phyloP scores from a whole-genome alignment of 64 coral and sea anemone species.

The Stylophora pistillata region DNA sequence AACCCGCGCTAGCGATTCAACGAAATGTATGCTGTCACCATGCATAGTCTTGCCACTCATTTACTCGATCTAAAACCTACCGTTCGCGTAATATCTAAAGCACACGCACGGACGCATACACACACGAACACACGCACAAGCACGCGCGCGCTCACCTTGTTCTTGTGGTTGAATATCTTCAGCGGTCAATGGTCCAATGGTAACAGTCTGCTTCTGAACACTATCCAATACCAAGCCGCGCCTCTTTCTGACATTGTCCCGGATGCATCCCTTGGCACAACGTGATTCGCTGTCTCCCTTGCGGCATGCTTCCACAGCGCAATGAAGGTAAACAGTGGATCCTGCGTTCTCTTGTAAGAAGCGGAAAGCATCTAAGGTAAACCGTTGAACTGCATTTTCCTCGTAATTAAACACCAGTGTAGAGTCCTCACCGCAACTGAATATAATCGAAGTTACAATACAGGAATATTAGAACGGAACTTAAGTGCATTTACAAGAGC shows the following conservation, averaged over 20 bases:
- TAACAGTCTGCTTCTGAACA: neutral
- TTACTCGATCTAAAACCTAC: neutral
- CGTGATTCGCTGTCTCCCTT: conserved; percentile 62
- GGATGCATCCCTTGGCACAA: conserved; percentile 65
- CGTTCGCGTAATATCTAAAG: neutral
- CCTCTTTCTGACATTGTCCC: neutral
- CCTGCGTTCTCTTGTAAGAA: conserved; percentile 28
- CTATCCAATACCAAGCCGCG: conserved; percentile 14
- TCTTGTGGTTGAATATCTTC: neutral
- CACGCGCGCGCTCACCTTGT: conserved; percentile 2
- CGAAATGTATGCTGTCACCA: neutral
- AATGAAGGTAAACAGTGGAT: conserved; percentile 59
- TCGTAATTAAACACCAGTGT: conserved; percentile 66
- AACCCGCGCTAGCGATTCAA: too few relatives aligned
- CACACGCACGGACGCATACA: neutral
- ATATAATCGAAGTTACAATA: neutral
- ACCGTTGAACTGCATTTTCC: conserved; percentile 44
- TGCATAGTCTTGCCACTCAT: too few relatives aligned
- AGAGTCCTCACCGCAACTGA: conserved; percentile 65
- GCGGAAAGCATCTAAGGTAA: conserved; percentile 69
- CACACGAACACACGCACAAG: neutral
- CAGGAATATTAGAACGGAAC: neutral
- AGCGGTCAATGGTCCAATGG: conserved; percentile 31
- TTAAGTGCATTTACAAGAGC: neutral
- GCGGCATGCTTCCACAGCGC: conserved; percentile 70